Evolutionary conservation across 2,797 vertebrate genomes (phyloP).

Genomic region (Geotrypetes seraphini): DNA sequence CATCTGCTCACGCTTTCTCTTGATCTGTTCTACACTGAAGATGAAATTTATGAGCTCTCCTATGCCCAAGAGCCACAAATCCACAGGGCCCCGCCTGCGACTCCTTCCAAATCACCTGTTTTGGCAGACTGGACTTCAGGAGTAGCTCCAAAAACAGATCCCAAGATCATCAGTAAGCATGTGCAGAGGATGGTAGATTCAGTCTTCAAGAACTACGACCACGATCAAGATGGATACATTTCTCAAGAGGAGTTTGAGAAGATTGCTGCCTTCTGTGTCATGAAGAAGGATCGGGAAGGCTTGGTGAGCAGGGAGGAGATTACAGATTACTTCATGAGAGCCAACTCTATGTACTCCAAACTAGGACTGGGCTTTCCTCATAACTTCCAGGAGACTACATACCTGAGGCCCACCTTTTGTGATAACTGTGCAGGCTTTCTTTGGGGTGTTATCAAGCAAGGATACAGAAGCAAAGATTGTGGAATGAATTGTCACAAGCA

Average conservation of each 20-base stretch:
- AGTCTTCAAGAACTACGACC: no score
- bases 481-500: conserved; percentile 95
- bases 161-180: conserved; percentile 87
- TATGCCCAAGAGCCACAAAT: conserved; percentile 87
- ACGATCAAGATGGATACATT: no score
- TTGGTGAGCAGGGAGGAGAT: conserved; percentile 87
- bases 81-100: conserved; percentile 80
- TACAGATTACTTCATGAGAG: conserved; percentile 90
- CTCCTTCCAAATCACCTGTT: conserved; percentile 80
- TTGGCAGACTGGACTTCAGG: conserved; percentile 91
- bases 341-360: conserved; percentile 91
- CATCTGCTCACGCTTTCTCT: conserved; percentile 86
- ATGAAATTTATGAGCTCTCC: conserved; percentile 92
- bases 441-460: no score
- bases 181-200: conserved; percentile 90
- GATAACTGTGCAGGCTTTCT: conserved; percentile 96
- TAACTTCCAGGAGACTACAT: conserved; percentile 92
- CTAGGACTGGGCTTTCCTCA: conserved; percentile 86
- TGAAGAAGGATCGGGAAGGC: no score
- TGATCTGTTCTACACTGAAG: conserved; percentile 91
- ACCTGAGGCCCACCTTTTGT: conserved; percentile 91
- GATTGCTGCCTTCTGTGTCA: no score
- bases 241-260: no score
- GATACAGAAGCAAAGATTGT: no score
- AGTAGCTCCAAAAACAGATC: conserved; percentile 84